These are phyloP conservation scores for Theristicus caerulescens DNA, from an alignment of 2,113 vertebrate genomes.

Conservation along the genomic window DNA sequence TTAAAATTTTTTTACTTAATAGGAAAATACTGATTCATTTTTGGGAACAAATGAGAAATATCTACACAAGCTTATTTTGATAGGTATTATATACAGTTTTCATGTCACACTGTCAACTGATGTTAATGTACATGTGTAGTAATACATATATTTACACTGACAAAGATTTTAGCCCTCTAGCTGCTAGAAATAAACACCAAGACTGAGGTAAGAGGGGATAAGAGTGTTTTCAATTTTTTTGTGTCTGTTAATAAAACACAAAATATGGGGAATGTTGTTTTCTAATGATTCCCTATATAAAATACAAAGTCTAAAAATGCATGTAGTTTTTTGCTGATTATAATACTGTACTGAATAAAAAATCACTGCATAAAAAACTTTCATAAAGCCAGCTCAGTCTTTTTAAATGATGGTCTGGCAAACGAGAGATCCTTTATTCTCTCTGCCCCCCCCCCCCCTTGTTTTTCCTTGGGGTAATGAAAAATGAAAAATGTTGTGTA, in stretches of 20 bases:
- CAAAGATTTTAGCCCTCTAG: neutral
- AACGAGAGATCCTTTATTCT: conserved; percentile 52
- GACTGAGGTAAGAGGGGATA: neutral
- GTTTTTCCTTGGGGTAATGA: conserved; percentile 68
- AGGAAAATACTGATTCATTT: neutral
- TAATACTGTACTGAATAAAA: conserved; percentile 50
- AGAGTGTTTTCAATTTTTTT: neutral
- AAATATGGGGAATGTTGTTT: neutral
- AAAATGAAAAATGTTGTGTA: conserved; percentile 66
- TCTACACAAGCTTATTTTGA: neutral
- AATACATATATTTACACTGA: neutral
- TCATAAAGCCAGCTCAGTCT: conserved; percentile 25
- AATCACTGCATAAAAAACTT: conserved; percentile 14
- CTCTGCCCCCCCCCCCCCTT: neutral
- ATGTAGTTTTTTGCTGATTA: conserved; percentile 7
- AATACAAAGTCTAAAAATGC: neutral
- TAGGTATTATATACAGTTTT: neutral
- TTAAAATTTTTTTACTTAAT: neutral
- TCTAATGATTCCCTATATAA: neutral
- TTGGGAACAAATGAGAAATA: neutral
- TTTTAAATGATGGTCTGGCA: conserved; percentile 14
- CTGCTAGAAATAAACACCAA: neutral
- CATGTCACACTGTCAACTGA: neutral
- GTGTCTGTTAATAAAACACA: neutral
- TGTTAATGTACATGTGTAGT: neutral